phyloP scores from a whole-genome alignment of 2,113 vertebrate species.

The Nestor notabilis region DNA sequence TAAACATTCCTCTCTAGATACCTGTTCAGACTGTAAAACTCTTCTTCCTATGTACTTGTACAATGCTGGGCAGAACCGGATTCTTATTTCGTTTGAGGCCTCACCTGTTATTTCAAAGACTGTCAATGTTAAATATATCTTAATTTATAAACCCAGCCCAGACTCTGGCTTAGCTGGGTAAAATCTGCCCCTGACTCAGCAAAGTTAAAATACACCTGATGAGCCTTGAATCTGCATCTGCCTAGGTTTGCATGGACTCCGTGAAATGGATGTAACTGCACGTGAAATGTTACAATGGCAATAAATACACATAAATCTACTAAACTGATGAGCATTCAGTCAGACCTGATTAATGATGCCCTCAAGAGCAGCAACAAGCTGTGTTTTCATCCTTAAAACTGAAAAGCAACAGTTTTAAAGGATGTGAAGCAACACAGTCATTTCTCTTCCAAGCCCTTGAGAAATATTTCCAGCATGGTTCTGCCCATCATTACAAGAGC shows the following conservation, averaged over 20 bases:
- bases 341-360: slow-evolving; percentile 33
- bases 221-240: not conserved
- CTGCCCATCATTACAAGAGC: not conserved
- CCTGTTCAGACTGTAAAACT: not conserved
- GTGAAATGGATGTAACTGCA: not conserved
- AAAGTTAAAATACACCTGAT: not conserved
- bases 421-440: not conserved
- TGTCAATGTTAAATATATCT: not conserved
- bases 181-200: not conserved
- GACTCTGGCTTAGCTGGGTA: not conserved
- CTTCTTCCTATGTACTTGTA: not conserved
- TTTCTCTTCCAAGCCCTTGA: slow-evolving; percentile 11
- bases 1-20: not conserved
- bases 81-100: not conserved
- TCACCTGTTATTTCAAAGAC: not conserved
- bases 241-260: not conserved
- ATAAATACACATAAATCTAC: slow-evolving; percentile 52
- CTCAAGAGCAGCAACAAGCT: slow-evolving; percentile 17
- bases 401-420: slow-evolving; percentile 35
- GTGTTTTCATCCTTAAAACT: slow-evolving; percentile 15
- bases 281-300: slow-evolving; percentile 38
- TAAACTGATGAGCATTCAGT: slow-evolving; percentile 17
- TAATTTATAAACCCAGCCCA: not conserved
- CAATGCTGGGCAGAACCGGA: not conserved
- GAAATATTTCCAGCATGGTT: not conserved